Evolutionary conservation across 2,888 invertebrate species (phyloP).

Genomic region (Hirtodrosophila trivittata): DNA sequence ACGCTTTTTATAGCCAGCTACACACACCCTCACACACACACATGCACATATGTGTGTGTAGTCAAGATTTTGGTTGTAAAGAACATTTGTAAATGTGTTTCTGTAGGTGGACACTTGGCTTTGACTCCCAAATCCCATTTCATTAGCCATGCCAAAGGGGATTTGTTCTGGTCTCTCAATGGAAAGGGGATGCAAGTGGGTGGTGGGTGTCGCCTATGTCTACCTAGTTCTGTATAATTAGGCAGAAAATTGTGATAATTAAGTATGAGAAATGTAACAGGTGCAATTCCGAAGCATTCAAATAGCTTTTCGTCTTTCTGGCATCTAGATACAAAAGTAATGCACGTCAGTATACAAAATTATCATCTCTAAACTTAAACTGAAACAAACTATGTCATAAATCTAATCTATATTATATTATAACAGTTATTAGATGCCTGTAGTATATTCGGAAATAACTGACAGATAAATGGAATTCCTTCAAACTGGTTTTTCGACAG

Average conservation of each 20-base stretch:
- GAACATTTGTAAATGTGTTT: not conserved
- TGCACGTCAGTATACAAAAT: too few species aligned
- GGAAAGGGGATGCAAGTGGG: too few species aligned
- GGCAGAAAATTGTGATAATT: not conserved
- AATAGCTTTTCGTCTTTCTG: too few species aligned
- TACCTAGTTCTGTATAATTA: conserved; percentile 1
- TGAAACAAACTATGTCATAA: too few species aligned
- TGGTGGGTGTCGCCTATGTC: not conserved
- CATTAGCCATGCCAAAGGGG: conserved; percentile 22
- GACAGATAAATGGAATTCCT: too few species aligned
- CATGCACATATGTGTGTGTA: not conserved
- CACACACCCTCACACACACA: conserved; percentile 2
- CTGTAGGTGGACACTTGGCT: conserved; percentile 4
- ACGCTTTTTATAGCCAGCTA: conserved; percentile 62
- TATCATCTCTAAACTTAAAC: too few species aligned
- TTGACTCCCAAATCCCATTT: conserved; percentile 6
- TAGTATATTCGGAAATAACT: too few species aligned
- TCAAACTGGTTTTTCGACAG: too few species aligned
- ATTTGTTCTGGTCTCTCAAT: conserved; percentile 29
- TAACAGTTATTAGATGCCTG: too few species aligned
- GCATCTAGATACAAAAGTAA: too few species aligned
- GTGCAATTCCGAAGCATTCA: not conserved
- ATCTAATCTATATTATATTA: too few species aligned
- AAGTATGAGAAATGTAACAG: not conserved
- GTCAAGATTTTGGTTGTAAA: not conserved